Evolutionary conservation across 2,888 invertebrate species (phyloP).

Genomic region (Brachyptera risi): DNA sequence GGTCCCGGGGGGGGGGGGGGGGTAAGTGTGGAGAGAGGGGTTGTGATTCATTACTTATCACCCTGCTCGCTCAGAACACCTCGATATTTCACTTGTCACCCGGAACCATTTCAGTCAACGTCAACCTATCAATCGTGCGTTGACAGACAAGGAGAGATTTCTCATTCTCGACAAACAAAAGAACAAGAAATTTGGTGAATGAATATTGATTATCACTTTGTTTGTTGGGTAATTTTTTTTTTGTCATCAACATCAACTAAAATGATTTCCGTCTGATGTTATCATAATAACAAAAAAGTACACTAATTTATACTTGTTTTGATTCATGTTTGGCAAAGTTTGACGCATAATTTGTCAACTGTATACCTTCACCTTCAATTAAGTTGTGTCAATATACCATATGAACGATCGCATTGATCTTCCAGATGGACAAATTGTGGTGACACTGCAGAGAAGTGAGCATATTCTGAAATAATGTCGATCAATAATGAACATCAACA

Average conservation of each 20-base stretch:
- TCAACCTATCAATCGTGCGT: constrained; percentile 31
- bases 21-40: neutral
- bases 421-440: no score
- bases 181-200: neutral
- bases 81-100: constrained; percentile 32
- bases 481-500: no score
- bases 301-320: no score
- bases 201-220: constrained; percentile 19
- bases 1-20: neutral
- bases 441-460: no score
- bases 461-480: no score
- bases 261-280: no score
- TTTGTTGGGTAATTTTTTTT: constrained; percentile 6
- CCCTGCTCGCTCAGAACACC: neutral
- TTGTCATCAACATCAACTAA: neutral
- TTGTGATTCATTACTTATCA: neutral
- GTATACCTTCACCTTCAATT: no score
- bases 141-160: constrained; percentile 16
- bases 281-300: no score
- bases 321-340: no score
- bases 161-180: neutral
- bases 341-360: no score
- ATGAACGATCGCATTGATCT: no score
- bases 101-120: constrained; percentile 29
- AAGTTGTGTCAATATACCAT: no score